phyloP scores from a whole-genome alignment of 1,140 invertebrate species.

The Atopsyche davidsoni region DNA sequence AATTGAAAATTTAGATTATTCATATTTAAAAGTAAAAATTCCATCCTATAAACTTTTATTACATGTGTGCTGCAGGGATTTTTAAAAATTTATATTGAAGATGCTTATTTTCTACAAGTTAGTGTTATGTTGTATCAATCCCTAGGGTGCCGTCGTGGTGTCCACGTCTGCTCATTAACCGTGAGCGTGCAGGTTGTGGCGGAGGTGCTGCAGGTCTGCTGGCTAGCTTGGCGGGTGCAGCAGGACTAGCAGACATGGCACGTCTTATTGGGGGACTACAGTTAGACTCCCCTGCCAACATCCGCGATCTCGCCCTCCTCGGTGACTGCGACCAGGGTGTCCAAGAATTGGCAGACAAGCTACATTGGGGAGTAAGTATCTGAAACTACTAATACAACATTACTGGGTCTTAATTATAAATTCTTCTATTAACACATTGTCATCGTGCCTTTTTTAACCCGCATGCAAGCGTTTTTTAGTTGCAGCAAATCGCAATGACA shows the following conservation, averaged over 20 bases:
- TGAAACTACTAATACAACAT: no score
- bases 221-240: conserved; percentile 38
- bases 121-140: no score
- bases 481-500: no score
- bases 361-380: conserved; percentile 72
- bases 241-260: conserved; percentile 33
- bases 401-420: no score
- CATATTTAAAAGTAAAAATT: no score
- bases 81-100: no score
- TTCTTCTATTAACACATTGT: no score
- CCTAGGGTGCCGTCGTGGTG: conserved; percentile 62
- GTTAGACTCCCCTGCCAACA: conserved; percentile 58
- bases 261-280: conserved; percentile 52
- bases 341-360: conserved; percentile 64
- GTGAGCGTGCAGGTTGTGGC: conserved; percentile 63
- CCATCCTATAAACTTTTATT: no score
- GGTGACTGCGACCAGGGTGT: conserved; percentile 88
- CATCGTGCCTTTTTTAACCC: background rate
- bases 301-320: conserved; percentile 78
- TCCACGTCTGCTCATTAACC: conserved; percentile 80
- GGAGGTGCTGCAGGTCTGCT: conserved; percentile 47
- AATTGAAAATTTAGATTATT: no score
- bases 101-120: no score
- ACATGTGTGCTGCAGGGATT: no score
- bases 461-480: no score